Conservation (phyloP, 2,113 vertebrate genomes). For the Pavo muticus region DNA sequence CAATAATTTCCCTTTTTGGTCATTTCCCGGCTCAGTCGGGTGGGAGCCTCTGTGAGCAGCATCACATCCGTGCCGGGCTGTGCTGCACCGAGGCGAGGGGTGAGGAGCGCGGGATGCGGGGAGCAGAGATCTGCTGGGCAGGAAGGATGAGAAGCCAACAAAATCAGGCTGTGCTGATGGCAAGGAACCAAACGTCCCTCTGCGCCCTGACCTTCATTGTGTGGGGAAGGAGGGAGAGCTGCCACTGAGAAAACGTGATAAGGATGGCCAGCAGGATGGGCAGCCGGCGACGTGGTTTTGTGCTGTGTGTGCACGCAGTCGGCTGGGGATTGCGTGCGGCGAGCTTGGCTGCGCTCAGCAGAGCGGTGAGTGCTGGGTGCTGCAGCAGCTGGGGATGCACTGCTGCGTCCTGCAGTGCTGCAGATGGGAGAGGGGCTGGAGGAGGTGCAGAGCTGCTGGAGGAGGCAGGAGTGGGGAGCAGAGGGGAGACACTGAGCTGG, state of each 20-base stretch:
- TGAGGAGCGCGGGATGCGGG: not conserved
- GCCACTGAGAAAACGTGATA: constrained; percentile 54
- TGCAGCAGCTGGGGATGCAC: too few species aligned
- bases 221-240: constrained; percentile 31
- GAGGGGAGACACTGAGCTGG: not conserved
- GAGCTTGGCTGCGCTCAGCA: not conserved
- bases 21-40: not conserved
- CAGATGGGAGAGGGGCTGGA: not conserved
- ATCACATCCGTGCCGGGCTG: not conserved
- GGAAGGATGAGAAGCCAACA: not conserved
- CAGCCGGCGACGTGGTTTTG: not conserved
- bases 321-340: not conserved
- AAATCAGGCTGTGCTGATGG: constrained; percentile 15
- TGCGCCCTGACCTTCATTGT: constrained; percentile 68
- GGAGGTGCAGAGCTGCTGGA: not conserved
- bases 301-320: not conserved
- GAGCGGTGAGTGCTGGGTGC: fast-evolving
- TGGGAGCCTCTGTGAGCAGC: not conserved
- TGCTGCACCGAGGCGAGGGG: not conserved
- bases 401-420: not conserved
- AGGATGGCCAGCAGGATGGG: constrained; percentile 7
- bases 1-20: not conserved
- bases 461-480: not conserved
- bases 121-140: constrained; percentile 1
- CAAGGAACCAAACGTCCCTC: constrained; percentile 27